phyloP scores from a whole-genome alignment of 2,797 vertebrate species.

The Mus spretus region DNA sequence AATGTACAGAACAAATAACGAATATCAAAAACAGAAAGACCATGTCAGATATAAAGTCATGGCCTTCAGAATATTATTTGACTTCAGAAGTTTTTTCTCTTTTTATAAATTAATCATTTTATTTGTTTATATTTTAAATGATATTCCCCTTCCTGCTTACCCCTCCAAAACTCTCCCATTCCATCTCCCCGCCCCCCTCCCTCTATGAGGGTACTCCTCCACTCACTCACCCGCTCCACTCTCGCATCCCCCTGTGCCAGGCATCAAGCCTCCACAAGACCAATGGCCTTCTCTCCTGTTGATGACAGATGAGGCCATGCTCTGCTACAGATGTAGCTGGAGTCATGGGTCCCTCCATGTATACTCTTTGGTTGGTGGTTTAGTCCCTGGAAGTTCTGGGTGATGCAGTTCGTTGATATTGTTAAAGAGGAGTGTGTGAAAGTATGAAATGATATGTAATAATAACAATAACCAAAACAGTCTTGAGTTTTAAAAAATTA shows the following conservation, averaged over 20 bases:
- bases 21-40: neutral
- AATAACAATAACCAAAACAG: neutral
- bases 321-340: neutral
- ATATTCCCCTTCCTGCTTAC: neutral
- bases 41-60: neutral
- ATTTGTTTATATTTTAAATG: neutral
- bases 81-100: neutral
- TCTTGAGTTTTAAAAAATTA: neutral
- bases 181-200: fast-evolving
- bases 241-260: neutral
- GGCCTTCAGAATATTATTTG: neutral
- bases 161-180: neutral
- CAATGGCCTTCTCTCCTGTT: neutral
- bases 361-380: neutral
- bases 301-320: neutral
- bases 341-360: neutral
- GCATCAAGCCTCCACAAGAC: neutral
- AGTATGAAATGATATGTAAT: neutral
- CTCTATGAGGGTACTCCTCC: neutral
- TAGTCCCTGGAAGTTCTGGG: neutral
- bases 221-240: neutral
- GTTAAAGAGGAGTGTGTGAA: neutral
- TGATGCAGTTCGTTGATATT: neutral
- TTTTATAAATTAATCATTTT: too few species aligned
- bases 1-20: neutral